Base-by-base conservation (phyloP, 1,140 invertebrate species). In the Aphelinus certus region DNA sequence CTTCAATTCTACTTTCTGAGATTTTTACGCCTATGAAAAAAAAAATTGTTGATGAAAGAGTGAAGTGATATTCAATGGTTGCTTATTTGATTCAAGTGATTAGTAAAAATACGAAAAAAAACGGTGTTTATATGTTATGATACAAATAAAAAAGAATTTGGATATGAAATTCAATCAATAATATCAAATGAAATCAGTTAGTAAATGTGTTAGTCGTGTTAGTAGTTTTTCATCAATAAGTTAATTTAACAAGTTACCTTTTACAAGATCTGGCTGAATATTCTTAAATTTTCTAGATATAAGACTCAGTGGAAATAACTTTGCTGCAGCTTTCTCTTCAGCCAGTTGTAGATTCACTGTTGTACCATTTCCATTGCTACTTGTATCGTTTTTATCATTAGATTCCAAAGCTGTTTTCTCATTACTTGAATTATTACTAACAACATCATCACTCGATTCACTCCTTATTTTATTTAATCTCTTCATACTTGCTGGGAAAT, bases 401-500 rank as follows among this genome's bases (percentile, higher is more conserved):
- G 57, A 62, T 3, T 62, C 51, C 9, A 9, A 53, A 53, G 4
- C 6, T 70, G 9, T 69, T 77, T 58, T 73, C 47, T 56, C 77
- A 7, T 69, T 26, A 9, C 57, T 57, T 26, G 62, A 42, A 42
- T 76, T 77, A 68, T 73, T 72, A 43, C 76, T 70, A 63, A 79
- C 65, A 49, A 65, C 58, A 63, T 77, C 53, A 69, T 49, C 26
- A 69, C 77, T 75, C 62, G 84, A 82, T 76, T 88, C 82, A 7
- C 58, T 73, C 77, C 80, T 66, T 61, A 84, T 71, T 80, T 83
- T 80, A 71, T 82, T 74, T 47, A 88, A 73, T 77, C 86, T 79
- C 3, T 80, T 79, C 79, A 91, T 86, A 42, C 91, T 92, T 43
- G 88, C 86, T 57, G 92, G 92, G 84, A 93, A 95, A 65, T 92